Conservation (phyloP, 2,113 vertebrate species). For the Syngnathus scovelli region DNA sequence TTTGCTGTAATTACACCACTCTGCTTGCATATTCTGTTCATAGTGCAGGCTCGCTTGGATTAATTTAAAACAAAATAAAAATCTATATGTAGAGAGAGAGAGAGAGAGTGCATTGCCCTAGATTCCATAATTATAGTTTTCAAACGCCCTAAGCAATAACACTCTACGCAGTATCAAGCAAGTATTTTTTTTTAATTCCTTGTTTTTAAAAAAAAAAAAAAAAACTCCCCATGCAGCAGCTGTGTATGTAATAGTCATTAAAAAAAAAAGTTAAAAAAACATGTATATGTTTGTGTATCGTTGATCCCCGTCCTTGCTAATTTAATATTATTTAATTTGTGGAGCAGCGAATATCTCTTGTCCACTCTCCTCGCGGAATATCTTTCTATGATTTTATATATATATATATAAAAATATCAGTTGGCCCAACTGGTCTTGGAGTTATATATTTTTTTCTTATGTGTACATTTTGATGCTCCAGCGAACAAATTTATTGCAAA, state of each 20-base stretch:
- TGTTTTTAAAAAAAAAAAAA: slow-evolving; percentile 23
- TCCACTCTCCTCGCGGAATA: slow-evolving; percentile 56
- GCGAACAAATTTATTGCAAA: slow-evolving; percentile 73
- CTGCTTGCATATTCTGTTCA: slow-evolving; percentile 40
- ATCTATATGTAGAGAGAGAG: not conserved
- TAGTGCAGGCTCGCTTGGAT: slow-evolving; percentile 55
- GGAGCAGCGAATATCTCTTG: slow-evolving; percentile 45
- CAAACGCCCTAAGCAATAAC: not conserved
- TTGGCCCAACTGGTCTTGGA: slow-evolving; percentile 72
- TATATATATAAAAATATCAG: slow-evolving; percentile 25
- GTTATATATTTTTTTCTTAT: slow-evolving; percentile 65
- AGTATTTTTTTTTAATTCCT: slow-evolving; percentile 43
- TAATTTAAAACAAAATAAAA: slow-evolving; percentile 12
- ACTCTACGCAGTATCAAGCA: slow-evolving; percentile 39
- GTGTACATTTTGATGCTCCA: slow-evolving; percentile 75
- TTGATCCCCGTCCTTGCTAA: slow-evolving; percentile 69
- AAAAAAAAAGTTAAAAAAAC: slow-evolving; percentile 30
- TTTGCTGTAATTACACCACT: slow-evolving; percentile 66
- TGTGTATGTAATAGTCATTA: slow-evolving; percentile 63
- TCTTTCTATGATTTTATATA: slow-evolving; percentile 43
- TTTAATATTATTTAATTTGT: slow-evolving; percentile 79
- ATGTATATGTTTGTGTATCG: slow-evolving; percentile 67
- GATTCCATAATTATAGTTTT: slow-evolving; percentile 27
- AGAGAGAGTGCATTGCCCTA: slow-evolving; percentile 30
- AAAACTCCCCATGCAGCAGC: slow-evolving; percentile 49